These are phyloP conservation scores for Masnerella sp. DNA, from an alignment of 2,888 invertebrate genomes.

Conservation along the genomic window DNA sequence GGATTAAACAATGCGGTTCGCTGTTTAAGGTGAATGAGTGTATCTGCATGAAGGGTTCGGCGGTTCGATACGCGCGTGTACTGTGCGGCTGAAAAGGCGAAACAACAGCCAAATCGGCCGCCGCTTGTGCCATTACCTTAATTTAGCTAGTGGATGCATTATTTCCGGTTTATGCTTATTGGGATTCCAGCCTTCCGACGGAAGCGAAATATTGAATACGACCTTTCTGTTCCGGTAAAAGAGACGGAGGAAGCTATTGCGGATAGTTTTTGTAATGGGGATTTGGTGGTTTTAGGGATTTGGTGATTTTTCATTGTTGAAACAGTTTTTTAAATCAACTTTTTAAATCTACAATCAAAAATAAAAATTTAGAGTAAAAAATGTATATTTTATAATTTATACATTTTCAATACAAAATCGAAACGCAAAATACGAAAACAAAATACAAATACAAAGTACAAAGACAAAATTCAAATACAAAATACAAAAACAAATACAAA, in stretches of 20 bases:
- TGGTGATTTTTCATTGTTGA: too few relatives aligned
- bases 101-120: slow-evolving; percentile 43
- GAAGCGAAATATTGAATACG: slow-evolving; percentile 27
- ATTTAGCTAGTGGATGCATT: slow-evolving; percentile 45
- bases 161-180: slow-evolving; percentile 36
- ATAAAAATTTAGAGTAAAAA: too few relatives aligned
- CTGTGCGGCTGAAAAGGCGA: slow-evolving; percentile 41
- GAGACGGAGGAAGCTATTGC: slow-evolving; percentile 3
- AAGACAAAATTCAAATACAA: too few relatives aligned
- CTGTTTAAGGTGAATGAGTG: slow-evolving; percentile 59
- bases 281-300: too few relatives aligned
- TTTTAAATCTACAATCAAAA: too few relatives aligned
- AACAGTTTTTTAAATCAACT: too few relatives aligned
- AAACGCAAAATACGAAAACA: too few relatives aligned
- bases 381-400: too few relatives aligned
- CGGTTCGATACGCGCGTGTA: slow-evolving; percentile 51
- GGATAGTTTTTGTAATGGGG: slow-evolving; percentile 29
- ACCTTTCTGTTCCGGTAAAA: slow-evolving; percentile 1
- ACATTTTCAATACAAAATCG: too few relatives aligned
- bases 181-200: slow-evolving; percentile 10
- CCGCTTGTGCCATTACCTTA: slow-evolving; percentile 53
- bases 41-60: slow-evolving; percentile 54
- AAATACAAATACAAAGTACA: too few relatives aligned
- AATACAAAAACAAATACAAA: too few relatives aligned
- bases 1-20: slow-evolving; percentile 61